These are phyloP conservation scores for Meteorus sp. DNA, from an alignment of 1,140 invertebrate genomes.

Conservation along the genomic window DNA sequence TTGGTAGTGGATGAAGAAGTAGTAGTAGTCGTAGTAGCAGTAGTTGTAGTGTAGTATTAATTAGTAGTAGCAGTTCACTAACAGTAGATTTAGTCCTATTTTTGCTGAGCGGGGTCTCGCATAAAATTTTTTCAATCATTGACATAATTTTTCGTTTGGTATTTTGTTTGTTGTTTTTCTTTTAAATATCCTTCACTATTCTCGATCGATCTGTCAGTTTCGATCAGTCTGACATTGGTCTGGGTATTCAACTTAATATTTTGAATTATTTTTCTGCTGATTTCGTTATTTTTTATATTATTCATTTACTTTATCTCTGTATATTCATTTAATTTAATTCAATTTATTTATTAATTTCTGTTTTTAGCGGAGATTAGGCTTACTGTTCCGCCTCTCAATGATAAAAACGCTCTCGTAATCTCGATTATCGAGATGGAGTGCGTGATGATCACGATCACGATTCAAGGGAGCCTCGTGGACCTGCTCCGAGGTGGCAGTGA, in stretches of 20 bases:
- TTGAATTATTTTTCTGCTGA: no score
- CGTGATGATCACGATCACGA: constrained; percentile 60
- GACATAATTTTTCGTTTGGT: constrained; percentile 26
- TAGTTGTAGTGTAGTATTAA: constrained; percentile 36
- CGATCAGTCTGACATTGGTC: constrained; percentile 46
- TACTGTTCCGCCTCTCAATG: constrained; percentile 73
- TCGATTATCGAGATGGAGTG: constrained; percentile 62
- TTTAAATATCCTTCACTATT: constrained; percentile 18
- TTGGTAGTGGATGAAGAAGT: constrained; percentile 48
- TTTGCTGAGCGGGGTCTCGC: constrained; percentile 29
- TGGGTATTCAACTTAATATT: constrained; percentile 30
- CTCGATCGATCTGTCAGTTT: constrained; percentile 36
- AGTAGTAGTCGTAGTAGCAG: constrained; percentile 33
- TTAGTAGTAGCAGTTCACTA: constrained; percentile 2
- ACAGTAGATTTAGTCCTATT: constrained; percentile 36
- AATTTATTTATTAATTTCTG: constrained; percentile 30
- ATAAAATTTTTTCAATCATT: constrained; percentile 24
- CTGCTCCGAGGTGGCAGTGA: constrained; percentile 57
- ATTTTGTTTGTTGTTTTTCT: constrained; percentile 4
- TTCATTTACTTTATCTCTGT: no score
- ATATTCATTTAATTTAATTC: constrained; percentile 33
- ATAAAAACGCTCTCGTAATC: constrained; percentile 77
- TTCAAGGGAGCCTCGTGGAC: constrained; percentile 57
- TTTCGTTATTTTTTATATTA: no score
- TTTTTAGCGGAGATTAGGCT: constrained; percentile 64